phyloP scores from a whole-genome alignment of 2,888 invertebrate genomes.

The Dasysyrphus albostriatus region DNA sequence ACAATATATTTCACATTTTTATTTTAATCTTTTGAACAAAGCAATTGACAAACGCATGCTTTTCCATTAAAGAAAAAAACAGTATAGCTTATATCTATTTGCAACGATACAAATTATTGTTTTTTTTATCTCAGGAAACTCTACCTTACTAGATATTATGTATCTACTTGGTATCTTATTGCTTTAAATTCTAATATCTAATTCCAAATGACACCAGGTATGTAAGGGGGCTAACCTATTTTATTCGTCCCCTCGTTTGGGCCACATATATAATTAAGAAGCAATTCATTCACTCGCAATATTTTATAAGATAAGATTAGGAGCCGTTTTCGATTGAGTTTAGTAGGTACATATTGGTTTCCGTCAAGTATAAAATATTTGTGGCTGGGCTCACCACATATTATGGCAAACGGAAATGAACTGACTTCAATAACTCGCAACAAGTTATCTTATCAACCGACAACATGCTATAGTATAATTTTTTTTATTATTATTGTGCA shows the following conservation, averaged over 20 bases:
- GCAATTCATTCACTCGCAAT: slow-evolving; percentile 55
- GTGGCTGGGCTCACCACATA: slow-evolving; percentile 27
- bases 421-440: slow-evolving; percentile 40
- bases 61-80: slow-evolving; percentile 8
- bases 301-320: slow-evolving; percentile 70
- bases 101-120: slow-evolving; percentile 2
- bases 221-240: background rate
- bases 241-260: slow-evolving; percentile 41
- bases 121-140: slow-evolving; percentile 27
- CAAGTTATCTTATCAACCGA: slow-evolving; percentile 69
- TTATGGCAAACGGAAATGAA: slow-evolving; percentile 67
- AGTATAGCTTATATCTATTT: background rate
- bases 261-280: slow-evolving; percentile 63
- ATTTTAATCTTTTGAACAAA: slow-evolving; percentile 32
- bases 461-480: slow-evolving; percentile 19
- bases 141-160: slow-evolving; percentile 13
- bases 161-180: background rate
- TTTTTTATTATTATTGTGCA: slow-evolving; percentile 21
- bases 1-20: background rate
- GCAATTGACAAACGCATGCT: slow-evolving; percentile 10
- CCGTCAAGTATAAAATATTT: slow-evolving; percentile 47
- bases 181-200: slow-evolving; percentile 31
- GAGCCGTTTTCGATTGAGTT: slow-evolving; percentile 24
- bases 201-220: slow-evolving; percentile 13
- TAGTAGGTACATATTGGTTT: slow-evolving; percentile 25